A percentile compares a stretch with the other conserved stretches of the same genome.
Evolutionary conservation across 2,113 vertebrate genomes (phyloP).

Genomic region (Scatophagus argus): DNA sequence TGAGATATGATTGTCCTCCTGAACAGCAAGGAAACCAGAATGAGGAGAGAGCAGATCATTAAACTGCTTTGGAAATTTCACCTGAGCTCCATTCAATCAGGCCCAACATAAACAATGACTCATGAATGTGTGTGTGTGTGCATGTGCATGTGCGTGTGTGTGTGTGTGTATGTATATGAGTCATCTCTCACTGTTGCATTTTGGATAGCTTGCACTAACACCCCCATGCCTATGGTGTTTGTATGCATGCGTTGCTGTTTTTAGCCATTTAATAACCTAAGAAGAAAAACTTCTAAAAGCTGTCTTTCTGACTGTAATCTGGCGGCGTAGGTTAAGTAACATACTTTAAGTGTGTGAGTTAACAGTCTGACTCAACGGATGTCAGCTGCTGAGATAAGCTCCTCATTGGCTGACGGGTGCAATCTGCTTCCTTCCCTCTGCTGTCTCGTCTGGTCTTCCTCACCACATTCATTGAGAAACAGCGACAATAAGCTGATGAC

Average conservation of each 20-base stretch:
- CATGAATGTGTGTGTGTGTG: conserved; percentile 26
- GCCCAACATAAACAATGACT: conserved; percentile 44
- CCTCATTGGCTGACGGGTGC: conserved; percentile 19
- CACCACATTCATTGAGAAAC: not conserved
- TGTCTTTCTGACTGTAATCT: not conserved
- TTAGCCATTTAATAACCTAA: conserved; percentile 14
- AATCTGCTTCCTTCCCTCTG: conserved; percentile 27
- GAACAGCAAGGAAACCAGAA: conserved; percentile 24
- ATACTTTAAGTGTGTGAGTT: conserved; percentile 2
- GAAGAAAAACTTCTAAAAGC: not conserved
- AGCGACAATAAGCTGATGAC: conserved; percentile 1
- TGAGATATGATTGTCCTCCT: conserved; percentile 20
- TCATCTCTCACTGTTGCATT: conserved; percentile 41
- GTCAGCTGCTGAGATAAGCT: conserved; percentile 38
- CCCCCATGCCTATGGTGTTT: not conserved
- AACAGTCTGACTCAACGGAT: conserved; percentile 43
- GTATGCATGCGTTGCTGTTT: not conserved
- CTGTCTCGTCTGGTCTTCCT: not conserved
- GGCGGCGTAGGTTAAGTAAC: conserved; percentile 13
- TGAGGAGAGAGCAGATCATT: conserved; percentile 34
- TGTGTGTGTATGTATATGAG: conserved; percentile 36
- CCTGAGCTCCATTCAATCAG: conserved; percentile 51
- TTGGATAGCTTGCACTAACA: conserved; percentile 26
- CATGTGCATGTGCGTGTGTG: conserved; percentile 6
- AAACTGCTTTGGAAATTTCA: conserved; percentile 43